Conservation (phyloP, 2,113 vertebrate genomes). For the Synodontis membranacea region DNA sequence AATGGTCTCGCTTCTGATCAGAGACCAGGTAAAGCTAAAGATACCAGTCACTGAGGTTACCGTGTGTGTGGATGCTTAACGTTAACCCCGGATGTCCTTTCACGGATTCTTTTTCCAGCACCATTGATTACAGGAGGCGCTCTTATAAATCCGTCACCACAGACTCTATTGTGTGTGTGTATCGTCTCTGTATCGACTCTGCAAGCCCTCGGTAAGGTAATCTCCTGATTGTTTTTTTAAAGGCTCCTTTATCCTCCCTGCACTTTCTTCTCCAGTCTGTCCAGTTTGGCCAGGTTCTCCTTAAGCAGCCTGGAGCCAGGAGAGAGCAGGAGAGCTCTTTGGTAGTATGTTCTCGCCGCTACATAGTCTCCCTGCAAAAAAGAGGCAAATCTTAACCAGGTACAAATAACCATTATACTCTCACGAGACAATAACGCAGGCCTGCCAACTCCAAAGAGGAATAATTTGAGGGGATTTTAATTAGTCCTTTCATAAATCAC, state of each 20-base stretch:
- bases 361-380: constrained; percentile 84
- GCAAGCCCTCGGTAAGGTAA: neutral
- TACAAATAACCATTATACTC: neutral
- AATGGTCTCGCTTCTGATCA: neutral
- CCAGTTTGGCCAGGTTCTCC: constrained; percentile 93
- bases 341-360: constrained; percentile 86
- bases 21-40: constrained; percentile 34
- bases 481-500: neutral
- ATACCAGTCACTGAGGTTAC: neutral
- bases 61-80: neutral
- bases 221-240: constrained; percentile 8
- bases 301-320: constrained; percentile 89
- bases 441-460: neutral
- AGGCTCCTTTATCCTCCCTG: constrained; percentile 66
- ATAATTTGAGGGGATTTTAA: neutral
- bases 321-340: constrained; percentile 84
- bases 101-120: neutral
- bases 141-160: neutral
- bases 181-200: neutral
- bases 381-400: neutral
- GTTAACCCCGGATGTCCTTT: neutral
- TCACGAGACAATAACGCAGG: neutral
- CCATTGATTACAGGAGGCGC: neutral
- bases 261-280: constrained; percentile 86
- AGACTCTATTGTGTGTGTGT: neutral